Conservation (phyloP, 2,888 invertebrate genomes). For the Druceiella hillmani region DNA sequence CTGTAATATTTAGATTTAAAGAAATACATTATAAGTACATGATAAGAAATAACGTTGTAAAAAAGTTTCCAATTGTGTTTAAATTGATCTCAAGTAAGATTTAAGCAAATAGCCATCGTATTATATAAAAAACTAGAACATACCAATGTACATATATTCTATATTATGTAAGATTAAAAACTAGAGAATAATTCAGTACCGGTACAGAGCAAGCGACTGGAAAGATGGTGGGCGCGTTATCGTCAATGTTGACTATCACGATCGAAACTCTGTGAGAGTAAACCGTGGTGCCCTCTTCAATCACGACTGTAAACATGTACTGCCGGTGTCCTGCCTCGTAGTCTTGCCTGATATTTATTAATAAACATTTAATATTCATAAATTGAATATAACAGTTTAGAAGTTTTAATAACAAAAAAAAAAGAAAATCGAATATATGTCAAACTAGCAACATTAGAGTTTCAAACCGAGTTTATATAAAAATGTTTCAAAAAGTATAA, state of each 20-base stretch:
- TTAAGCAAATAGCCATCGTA: no score
- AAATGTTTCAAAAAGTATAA: no score
- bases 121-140: no score
- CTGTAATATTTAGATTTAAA: no score
- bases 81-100: no score
- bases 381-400: no score
- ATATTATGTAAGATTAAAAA: slow-evolving; percentile 2
- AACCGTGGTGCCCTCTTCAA: slow-evolving; percentile 26
- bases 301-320: slow-evolving; percentile 38
- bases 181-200: slow-evolving; percentile 34
- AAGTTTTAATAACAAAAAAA: no score
- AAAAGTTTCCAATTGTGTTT: slow-evolving; percentile 2
- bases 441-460: no score
- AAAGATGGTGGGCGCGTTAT: slow-evolving; percentile 46
- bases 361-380: no score
- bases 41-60: slow-evolving; percentile 17
- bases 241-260: slow-evolving; percentile 47
- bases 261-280: slow-evolving; percentile 35
- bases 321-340: slow-evolving; percentile 39
- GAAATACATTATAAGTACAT: neutral
- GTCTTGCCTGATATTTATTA: slow-evolving; percentile 49
- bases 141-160: no score
- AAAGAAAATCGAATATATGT: no score
- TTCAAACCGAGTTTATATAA: no score
- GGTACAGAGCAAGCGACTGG: slow-evolving; percentile 38